Evolutionary conservation across 1,140 invertebrate genomes (phyloP).

Genomic region (Papilio polyxenes): DNA sequence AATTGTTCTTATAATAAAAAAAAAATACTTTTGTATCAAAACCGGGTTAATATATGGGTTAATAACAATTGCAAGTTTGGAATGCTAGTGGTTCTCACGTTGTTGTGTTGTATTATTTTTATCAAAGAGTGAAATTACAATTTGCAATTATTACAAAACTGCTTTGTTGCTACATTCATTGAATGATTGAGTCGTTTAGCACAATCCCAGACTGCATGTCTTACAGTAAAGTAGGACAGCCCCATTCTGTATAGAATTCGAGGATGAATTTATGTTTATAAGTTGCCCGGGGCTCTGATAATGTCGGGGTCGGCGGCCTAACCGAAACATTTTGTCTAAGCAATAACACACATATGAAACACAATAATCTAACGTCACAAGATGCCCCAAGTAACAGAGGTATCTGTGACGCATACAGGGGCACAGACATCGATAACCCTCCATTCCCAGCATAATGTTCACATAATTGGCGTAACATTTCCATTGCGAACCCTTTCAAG

Average conservation of each 20-base stretch:
- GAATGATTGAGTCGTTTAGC: background rate
- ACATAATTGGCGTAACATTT: conserved; percentile 80
- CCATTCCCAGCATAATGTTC: conserved; percentile 77
- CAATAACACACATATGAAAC: conserved; percentile 38
- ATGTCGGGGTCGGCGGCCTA: background rate
- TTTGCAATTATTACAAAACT: background rate
- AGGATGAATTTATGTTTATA: conserved; percentile 25
- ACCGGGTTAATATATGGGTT: too few relatives aligned
- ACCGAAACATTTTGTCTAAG: conserved; percentile 39
- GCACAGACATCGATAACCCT: conserved; percentile 69
- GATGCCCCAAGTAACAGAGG: conserved; percentile 27
- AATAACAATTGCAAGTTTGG: too few relatives aligned
- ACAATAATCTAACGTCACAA: conserved; percentile 33
- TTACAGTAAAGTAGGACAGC: background rate
- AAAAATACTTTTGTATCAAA: too few relatives aligned
- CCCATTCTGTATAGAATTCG: background rate
- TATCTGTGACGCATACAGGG: conserved; percentile 41
- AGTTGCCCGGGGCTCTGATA: conserved; percentile 14
- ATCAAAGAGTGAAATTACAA: background rate
- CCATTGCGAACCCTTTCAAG: conserved; percentile 78
- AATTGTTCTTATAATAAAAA: background rate
- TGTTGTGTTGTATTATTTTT: background rate
- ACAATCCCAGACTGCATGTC: background rate
- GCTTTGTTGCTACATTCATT: background rate
- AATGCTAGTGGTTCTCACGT: too few relatives aligned